phyloP scores from a whole-genome alignment of 2,113 vertebrate species.

The Leucosticte australis region DNA sequence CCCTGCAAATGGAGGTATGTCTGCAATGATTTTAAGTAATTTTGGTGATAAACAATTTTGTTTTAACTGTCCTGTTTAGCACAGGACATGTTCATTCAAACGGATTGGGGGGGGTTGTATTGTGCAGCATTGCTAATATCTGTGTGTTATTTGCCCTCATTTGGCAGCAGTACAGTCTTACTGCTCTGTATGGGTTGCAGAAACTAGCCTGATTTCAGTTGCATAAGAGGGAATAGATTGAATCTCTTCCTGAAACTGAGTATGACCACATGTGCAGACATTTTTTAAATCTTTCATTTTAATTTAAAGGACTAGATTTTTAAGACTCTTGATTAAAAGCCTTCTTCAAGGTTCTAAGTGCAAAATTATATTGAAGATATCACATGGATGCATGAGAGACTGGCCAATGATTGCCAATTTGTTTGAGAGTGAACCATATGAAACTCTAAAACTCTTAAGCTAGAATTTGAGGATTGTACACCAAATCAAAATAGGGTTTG shows the following conservation, averaged over 20 bases:
- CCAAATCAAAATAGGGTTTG: not conserved
- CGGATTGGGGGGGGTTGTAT: not conserved
- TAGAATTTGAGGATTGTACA: not conserved
- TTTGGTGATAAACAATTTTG: not conserved
- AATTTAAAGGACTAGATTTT: not conserved
- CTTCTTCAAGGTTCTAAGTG: not conserved
- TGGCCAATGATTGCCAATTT: not conserved
- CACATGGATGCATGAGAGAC: not conserved
- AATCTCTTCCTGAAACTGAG: not conserved
- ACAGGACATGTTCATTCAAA: not conserved
- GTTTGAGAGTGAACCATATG: not conserved
- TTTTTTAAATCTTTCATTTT: not conserved
- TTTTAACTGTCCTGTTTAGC: not conserved
- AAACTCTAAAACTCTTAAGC: not conserved
- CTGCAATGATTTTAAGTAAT: not conserved
- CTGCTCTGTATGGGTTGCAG: not conserved
- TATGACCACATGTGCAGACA: not conserved
- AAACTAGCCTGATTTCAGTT: not conserved
- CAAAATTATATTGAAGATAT: not conserved
- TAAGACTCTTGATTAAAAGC: not conserved
- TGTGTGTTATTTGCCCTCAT: not conserved
- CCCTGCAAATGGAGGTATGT: slow-evolving; percentile 97
- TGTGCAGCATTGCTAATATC: not conserved
- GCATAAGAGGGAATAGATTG: not conserved
- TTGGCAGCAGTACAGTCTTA: not conserved